Base-by-base conservation (phyloP, 92 coral and sea anemone genomes). In the Montipora capitata region DNA sequence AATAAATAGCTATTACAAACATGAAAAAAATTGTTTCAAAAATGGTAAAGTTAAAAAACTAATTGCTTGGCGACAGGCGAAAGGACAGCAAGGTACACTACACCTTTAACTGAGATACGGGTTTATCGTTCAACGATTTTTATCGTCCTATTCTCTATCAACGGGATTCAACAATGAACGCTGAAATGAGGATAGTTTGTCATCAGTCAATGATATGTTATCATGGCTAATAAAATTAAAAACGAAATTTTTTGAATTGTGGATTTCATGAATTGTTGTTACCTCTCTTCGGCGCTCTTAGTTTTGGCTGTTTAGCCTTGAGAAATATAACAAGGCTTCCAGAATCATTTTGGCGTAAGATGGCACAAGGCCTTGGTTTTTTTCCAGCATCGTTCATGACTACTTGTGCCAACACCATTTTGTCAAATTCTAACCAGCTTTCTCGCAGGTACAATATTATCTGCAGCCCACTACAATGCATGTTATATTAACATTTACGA, bases 261-360 rank as follows among this genome's bases (percentile, higher is more conserved):
- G 85, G 51, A n/a, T 45, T 49, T 48, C 15, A 52, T 10, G 15
- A 7, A 54, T 7, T 8, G 12, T 72, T 12, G 40, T 82, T 72
- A 82, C 87, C 87, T 72, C 38, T 59, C 61, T 39, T 52, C 16
- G 58, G 14, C 40, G 70, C 14, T 0, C 12, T 72, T 1, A 77
- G 14, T 3, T 45, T 11, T 41, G 70, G 44, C 45, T 43, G 71
- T 17, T 39, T 41, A 58, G 71, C 44, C 59, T 77, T 82, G 40
- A 82, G 79, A 71, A n/a, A 82, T 54, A 82, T 72, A 14, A 71
- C 71, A 72, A 35, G 87, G 13, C n/a, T 20, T 6, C 87, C 87
- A 4, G 79, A 51, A 18, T 18, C 80, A 72, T 71, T 72, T 63
- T 72, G 72, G n/a, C 59, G 71, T 79, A 57, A 72, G 13, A 83